Base-by-base conservation (phyloP, 2,113 vertebrate genomes). In the Eretmochelys imbricata region DNA sequence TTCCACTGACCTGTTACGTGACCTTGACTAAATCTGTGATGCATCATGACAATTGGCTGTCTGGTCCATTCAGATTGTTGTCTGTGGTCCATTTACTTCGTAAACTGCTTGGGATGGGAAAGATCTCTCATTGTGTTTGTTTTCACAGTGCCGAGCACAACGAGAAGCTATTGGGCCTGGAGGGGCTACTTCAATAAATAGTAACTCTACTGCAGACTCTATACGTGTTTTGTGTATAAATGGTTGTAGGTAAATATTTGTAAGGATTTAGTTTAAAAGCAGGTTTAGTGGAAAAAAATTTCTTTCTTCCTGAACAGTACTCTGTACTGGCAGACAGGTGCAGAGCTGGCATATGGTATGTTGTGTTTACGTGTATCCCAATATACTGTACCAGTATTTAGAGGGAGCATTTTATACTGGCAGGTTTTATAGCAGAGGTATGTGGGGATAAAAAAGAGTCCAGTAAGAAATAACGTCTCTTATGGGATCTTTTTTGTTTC, bases 211-310 rank as follows among this genome's bases (percentile, higher is more conserved):
- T 16, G 12, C 5, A 10, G 24, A 25, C 38, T 25, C 24, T 7
- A 24, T 13, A 76, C 5, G 24, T 13, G 22, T 46, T 46, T 62
- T 78, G 0, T 22, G 4, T 1, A 2, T 54, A 22, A 31, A 5
- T 89, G 10, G 42, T 69, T 59, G n/a, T 80, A 31, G 17, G 69
- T 81, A 90, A 89, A 31, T 53, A 9, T 16, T 90, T 93, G 35
- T 65, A 57, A 80, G 54, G 49, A 12, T 91, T 90, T 48, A 14
- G 4, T 59, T 90, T 83, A 86, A 87, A 48, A 82, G 84, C 31
- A 3, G n/a, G 50, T 59, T 17, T n/a, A 80, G 51, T 46, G 46
- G 46, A 46, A 76, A 46, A 46, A 42, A 22, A 4, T 20, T 38
- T 72, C 31, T 80, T 14, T 82, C 51, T 42, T 84, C 59, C 22